These are phyloP conservation scores for Novumbra hubbsi DNA, from an alignment of 2,797 vertebrate genomes.

Conservation along the genomic window DNA sequence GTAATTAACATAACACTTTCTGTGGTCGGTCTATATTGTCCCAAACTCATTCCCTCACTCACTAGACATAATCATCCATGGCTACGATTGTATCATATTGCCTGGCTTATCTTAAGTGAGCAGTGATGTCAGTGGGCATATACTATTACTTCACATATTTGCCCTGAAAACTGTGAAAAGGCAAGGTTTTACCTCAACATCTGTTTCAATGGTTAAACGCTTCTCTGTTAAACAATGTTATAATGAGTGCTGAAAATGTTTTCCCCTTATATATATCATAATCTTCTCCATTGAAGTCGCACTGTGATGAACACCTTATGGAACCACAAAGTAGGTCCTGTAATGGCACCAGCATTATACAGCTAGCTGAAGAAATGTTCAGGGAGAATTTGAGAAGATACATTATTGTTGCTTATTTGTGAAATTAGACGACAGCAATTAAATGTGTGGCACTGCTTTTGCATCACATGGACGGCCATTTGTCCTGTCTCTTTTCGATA, in stretches of 20 bases:
- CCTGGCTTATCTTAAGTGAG: conserved; percentile 50
- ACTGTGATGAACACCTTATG: not conserved
- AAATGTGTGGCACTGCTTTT: conserved; percentile 68
- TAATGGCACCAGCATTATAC: conserved; percentile 30
- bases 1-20: conserved; percentile 55
- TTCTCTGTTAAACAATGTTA: conserved; percentile 1
- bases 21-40: conserved; percentile 21
- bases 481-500: conserved; percentile 58
- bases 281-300: not conserved
- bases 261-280: not conserved
- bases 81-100: conserved; percentile 42
- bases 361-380: conserved; percentile 45
- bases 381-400: conserved; percentile 43
- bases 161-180: conserved; percentile 15
- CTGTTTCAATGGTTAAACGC: conserved; percentile 1
- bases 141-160: conserved; percentile 30
- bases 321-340: not conserved
- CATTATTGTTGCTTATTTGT: conserved; percentile 49
- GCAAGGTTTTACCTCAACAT: conserved; percentile 28
- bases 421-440: conserved; percentile 62
- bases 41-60: conserved; percentile 40
- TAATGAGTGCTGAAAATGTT: not conserved
- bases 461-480: conserved; percentile 53
- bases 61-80: conserved; percentile 31
- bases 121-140: conserved; percentile 35